phyloP scores from a whole-genome alignment of 2,888 invertebrate genomes.

The Kuschelorhynchus macadamiae region DNA sequence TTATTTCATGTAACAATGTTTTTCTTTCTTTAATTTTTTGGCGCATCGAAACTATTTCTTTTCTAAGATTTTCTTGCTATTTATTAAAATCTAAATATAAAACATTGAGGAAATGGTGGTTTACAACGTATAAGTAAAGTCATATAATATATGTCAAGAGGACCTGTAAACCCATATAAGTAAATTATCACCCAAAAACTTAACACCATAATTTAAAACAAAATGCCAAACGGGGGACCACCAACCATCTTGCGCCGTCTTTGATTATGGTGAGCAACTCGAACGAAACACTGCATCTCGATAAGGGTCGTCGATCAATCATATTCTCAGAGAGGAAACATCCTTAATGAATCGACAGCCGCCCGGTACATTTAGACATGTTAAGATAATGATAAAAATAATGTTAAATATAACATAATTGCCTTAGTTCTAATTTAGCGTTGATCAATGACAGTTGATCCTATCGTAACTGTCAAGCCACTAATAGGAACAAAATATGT shows the following conservation, averaged over 20 bases:
- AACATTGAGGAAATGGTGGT: too few species aligned
- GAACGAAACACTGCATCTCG: slow-evolving; percentile 52
- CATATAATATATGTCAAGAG: too few species aligned
- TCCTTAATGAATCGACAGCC: slow-evolving; percentile 67
- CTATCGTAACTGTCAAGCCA: slow-evolving; percentile 34
- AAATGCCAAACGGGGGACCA: slow-evolving; percentile 34
- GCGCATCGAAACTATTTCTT: too few species aligned
- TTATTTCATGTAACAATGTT: too few species aligned
- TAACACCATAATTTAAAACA: not conserved
- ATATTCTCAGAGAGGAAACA: slow-evolving; percentile 66
- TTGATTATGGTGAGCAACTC: slow-evolving; percentile 37
- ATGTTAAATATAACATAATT: slow-evolving; percentile 59
- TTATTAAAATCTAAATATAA: too few species aligned
- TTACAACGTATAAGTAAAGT: too few species aligned
- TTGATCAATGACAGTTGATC: slow-evolving; percentile 41
- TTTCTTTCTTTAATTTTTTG: too few species aligned
- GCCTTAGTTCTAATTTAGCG: slow-evolving; percentile 44
- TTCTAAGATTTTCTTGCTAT: too few species aligned
- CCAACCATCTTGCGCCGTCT: slow-evolving; percentile 43
- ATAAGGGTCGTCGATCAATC: slow-evolving; percentile 68
- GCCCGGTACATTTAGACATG: slow-evolving; percentile 60
- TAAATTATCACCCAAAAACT: not conserved
- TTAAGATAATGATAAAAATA: slow-evolving; percentile 61
- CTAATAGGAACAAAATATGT: slow-evolving; percentile 39
- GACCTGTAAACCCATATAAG: not conserved